These are phyloP conservation scores for Mormoops blainvillei DNA, from an alignment of 2,113 vertebrate species.

Conservation along the genomic window DNA sequence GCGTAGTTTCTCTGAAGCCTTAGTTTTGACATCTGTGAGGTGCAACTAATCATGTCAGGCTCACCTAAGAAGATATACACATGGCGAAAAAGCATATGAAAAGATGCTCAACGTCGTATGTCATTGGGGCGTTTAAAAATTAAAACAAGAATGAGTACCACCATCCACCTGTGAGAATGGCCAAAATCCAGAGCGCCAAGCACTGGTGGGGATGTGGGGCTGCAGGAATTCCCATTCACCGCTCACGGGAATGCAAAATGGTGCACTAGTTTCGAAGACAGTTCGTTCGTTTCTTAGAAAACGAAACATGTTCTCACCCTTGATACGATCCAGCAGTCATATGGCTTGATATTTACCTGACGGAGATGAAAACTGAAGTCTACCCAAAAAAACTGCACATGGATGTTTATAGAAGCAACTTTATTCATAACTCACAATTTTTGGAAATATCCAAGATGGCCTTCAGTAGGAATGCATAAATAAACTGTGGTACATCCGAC, in stretches of 20 bases:
- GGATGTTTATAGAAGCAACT: neutral
- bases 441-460: neutral
- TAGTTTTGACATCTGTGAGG: neutral
- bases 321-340: neutral
- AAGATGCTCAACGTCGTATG: neutral
- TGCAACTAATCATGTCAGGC: neutral
- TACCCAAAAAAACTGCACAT: neutral
- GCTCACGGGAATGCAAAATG: neutral
- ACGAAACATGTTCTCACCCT: neutral
- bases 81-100: neutral
- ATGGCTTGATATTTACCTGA: neutral
- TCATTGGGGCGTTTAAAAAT: neutral
- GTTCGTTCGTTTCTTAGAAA: neutral
- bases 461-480: neutral
- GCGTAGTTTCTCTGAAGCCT: neutral
- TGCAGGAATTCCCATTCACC: neutral
- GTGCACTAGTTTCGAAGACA: neutral
- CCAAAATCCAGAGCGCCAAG: neutral
- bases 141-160: neutral
- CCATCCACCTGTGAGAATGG: neutral
- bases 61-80: neutral
- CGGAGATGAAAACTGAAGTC: neutral
- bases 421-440: neutral
- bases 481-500: neutral
- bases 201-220: rapidly evolving